Percentiles rank a stretch among this genome's conserved stretches.
Evolutionary conservation across 2,888 invertebrate species (phyloP).

Genomic region (Tenodera sinensis): DNA sequence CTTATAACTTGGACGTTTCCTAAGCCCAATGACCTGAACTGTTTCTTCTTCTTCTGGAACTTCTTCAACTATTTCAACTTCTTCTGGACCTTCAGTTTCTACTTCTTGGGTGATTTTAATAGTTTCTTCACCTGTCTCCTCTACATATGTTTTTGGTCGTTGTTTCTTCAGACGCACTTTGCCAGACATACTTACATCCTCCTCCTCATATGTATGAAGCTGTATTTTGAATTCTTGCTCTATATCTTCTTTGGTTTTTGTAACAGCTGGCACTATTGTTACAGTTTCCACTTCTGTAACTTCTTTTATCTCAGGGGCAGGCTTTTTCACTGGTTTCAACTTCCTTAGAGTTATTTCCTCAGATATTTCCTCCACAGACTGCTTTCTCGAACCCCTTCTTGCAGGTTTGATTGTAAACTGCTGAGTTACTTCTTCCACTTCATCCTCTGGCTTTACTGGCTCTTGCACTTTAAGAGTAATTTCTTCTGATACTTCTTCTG

Average conservation of each 20-base stretch:
- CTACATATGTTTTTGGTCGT: constrained; percentile 66
- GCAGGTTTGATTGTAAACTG: constrained; percentile 57
- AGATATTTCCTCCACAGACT: constrained; percentile 40
- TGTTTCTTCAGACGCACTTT: constrained; percentile 76
- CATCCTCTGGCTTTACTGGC: constrained; percentile 37
- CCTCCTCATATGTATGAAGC: constrained; percentile 80
- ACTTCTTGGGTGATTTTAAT: constrained; percentile 65
- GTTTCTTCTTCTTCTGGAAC: constrained; percentile 4
- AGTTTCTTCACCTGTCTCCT: constrained; percentile 73
- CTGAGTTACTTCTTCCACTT: constrained; percentile 54
- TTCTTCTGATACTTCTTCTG: constrained; percentile 34
- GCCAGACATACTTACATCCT: constrained; percentile 81
- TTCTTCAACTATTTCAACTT: constrained; percentile 32
- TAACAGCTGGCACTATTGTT: constrained; percentile 71
- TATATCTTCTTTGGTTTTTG: constrained; percentile 79
- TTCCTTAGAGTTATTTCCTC: constrained; percentile 72
- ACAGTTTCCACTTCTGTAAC: constrained; percentile 72
- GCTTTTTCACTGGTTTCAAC: constrained; percentile 63
- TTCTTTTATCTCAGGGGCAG: constrained; percentile 64
- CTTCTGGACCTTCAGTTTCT: constrained; percentile 49
- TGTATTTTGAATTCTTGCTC: constrained; percentile 88
- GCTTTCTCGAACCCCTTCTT: constrained; percentile 16
- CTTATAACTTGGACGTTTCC: constrained; percentile 21
- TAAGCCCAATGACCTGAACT: constrained; percentile 11
- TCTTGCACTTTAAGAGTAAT: constrained; percentile 32